Conservation (phyloP, 2,113 vertebrate species). For the Halichoeres trimaculatus region DNA sequence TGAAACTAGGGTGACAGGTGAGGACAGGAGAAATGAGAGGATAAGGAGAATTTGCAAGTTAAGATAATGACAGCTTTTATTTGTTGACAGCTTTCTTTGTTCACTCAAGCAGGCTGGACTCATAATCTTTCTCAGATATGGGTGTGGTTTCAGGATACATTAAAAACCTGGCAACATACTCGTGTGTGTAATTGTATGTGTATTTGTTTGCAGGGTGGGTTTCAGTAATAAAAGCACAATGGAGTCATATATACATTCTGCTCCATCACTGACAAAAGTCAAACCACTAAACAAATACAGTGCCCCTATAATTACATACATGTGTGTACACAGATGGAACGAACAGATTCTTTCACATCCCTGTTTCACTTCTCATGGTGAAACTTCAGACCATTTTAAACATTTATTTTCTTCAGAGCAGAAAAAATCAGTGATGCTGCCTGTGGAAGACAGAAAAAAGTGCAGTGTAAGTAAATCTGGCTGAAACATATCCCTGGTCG, state of each 20-base stretch:
- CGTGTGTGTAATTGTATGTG: conserved; percentile 27
- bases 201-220: conserved; percentile 24
- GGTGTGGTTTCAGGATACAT: conserved; percentile 57
- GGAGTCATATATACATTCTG: conserved; percentile 36
- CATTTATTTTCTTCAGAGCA: conserved; percentile 22
- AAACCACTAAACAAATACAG: conserved; percentile 60
- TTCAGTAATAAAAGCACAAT: conserved; percentile 61
- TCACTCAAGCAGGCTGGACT: conserved; percentile 8
- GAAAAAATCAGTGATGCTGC: background rate
- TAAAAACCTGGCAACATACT: conserved; percentile 38
- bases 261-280: conserved; percentile 61
- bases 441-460: background rate
- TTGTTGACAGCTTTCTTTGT: conserved; percentile 46
- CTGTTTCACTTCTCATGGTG: conserved; percentile 23
- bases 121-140: conserved; percentile 58
- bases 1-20: conserved; percentile 22
- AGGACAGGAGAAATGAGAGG: conserved; percentile 9
- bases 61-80: conserved; percentile 55
- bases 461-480: background rate
- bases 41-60: conserved; percentile 4
- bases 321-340: conserved; percentile 52
- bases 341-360: conserved; percentile 34
- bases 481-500: background rate
- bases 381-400: conserved; percentile 26
- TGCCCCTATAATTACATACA: conserved; percentile 61